Evolutionary conservation across 1,140 invertebrate species (phyloP).

Genomic region (Aphelinus certus): DNA sequence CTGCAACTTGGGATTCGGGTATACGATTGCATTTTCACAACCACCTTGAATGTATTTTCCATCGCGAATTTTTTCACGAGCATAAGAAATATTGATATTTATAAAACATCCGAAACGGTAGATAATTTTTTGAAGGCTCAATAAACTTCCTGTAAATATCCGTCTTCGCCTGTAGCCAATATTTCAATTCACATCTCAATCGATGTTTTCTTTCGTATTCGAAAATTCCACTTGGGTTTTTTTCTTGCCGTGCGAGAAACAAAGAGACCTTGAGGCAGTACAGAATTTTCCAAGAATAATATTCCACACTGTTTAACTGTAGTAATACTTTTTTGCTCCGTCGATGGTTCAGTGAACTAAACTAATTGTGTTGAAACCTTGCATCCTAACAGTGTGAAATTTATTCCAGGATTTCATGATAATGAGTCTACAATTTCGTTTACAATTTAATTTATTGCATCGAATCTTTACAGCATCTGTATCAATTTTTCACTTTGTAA

Average conservation of each 20-base stretch:
- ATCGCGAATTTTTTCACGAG: background rate
- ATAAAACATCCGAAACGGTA: background rate
- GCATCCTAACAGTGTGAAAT: slow-evolving; percentile 17
- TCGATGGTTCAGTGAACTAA: too few species aligned
- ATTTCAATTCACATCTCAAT: background rate
- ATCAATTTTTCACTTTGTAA: slow-evolving; percentile 25
- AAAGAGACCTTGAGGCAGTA: slow-evolving; percentile 12
- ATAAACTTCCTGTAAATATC: slow-evolving; percentile 27
- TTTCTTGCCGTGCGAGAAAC: slow-evolving; percentile 26
- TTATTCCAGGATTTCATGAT: background rate
- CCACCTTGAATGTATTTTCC: background rate
- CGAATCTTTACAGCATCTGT: slow-evolving; percentile 19
- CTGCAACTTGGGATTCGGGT: too few species aligned
- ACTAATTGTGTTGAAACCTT: background rate
- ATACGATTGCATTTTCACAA: background rate
- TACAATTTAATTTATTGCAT: slow-evolving; percentile 30
- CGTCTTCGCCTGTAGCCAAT: slow-evolving; percentile 6
- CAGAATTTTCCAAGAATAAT: background rate
- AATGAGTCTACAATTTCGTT: too few species aligned
- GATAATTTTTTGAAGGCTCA: slow-evolving; percentile 9
- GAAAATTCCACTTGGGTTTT: slow-evolving; percentile 5
- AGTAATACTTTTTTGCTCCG: slow-evolving; percentile 17
- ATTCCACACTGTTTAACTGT: slow-evolving; percentile 20
- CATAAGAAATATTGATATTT: slow-evolving; percentile 10
- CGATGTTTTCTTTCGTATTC: slow-evolving; percentile 8